phyloP scores from a whole-genome alignment of 2,113 vertebrate genomes.

The Tetrax tetrax region DNA sequence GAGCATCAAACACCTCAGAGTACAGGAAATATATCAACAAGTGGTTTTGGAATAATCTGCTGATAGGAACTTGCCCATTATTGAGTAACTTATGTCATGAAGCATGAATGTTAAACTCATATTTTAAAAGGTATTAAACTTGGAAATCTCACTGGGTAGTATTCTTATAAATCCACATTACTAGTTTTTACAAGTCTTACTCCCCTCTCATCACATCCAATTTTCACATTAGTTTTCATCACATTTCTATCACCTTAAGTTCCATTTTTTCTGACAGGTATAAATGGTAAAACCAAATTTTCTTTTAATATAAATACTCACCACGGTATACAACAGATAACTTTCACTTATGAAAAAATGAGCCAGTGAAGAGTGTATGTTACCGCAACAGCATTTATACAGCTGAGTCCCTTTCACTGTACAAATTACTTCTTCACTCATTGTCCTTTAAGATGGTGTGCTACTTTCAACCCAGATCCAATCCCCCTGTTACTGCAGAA shows the following conservation, averaged over 20 bases:
- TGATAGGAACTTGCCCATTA: background rate
- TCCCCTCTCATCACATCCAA: background rate
- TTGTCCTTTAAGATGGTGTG: background rate
- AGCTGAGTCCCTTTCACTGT: background rate
- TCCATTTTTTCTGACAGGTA: background rate
- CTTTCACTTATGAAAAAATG: background rate
- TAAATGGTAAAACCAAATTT: background rate
- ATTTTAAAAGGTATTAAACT: background rate
- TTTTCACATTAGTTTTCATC: background rate
- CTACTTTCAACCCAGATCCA: background rate
- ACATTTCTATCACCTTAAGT: background rate
- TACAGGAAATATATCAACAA: background rate
- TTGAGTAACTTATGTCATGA: background rate
- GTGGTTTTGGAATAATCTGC: background rate
- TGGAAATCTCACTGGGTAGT: background rate
- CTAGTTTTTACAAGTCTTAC: background rate
- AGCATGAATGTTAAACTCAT: background rate
- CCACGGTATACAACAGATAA: background rate
- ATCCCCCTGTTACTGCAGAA: background rate
- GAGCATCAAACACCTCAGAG: background rate
- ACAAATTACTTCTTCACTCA: background rate
- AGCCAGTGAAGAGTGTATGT: background rate
- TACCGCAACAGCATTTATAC: background rate
- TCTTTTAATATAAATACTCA: background rate
- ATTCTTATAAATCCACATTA: background rate